Evolutionary conservation across 1,140 invertebrate species (phyloP).

Genomic region (Gonioctena quinquepunctata): DNA sequence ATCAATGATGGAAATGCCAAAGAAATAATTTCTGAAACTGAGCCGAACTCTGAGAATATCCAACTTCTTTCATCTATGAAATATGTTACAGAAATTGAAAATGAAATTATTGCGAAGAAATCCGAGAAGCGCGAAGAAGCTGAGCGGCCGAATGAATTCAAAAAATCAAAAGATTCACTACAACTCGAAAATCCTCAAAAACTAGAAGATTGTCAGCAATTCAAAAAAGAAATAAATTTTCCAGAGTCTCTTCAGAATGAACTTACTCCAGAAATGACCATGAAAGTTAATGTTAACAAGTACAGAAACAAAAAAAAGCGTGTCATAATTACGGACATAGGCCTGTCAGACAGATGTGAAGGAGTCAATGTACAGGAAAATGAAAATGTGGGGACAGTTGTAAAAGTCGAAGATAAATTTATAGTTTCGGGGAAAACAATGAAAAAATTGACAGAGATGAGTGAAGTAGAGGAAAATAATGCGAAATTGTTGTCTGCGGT

Average conservation of each 20-base stretch:
- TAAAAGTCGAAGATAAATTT: slow-evolving; percentile 8
- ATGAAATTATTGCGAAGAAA: slow-evolving; percentile 20
- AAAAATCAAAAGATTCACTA: too few species aligned
- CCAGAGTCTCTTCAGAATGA: too few species aligned
- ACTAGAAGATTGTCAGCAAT: too few species aligned
- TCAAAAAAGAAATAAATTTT: too few species aligned
- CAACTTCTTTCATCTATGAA: slow-evolving; percentile 8
- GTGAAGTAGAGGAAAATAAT: neutral
- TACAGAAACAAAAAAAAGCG: slow-evolving; percentile 43
- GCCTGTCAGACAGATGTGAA: slow-evolving; percentile 23
- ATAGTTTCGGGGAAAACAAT: neutral
- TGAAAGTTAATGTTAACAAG: slow-evolving; percentile 4
- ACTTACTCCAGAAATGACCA: too few species aligned
- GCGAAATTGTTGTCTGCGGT: neutral
- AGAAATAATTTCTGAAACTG: slow-evolving; percentile 27
- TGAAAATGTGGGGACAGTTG: slow-evolving; percentile 20
- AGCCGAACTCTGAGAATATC: slow-evolving; percentile 11
- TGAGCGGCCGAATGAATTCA: neutral
- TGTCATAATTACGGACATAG: slow-evolving; percentile 47
- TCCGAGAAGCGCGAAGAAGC: neutral
- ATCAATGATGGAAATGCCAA: slow-evolving; percentile 19
- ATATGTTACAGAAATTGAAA: slow-evolving; percentile 35
- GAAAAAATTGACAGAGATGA: neutral
- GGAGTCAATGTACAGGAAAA: slow-evolving; percentile 26
- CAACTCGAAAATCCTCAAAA: too few species aligned